phyloP scores from a whole-genome alignment of 2,113 vertebrate genomes.

The Siniperca chuatsi region DNA sequence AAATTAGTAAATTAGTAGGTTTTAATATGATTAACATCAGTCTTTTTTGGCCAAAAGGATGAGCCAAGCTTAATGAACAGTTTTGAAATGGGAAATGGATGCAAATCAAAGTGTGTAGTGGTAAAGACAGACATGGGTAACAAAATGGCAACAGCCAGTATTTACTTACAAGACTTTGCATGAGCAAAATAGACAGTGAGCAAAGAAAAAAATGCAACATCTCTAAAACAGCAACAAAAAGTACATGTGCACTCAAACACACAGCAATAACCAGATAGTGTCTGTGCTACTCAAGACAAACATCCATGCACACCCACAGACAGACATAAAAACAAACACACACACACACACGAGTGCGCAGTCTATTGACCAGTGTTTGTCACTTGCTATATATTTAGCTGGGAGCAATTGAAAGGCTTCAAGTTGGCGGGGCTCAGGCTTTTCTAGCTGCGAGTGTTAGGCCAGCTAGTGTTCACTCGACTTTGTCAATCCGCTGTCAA shows the following conservation, averaged over 20 bases:
- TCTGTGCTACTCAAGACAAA: slow-evolving; percentile 33
- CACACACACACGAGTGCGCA: slow-evolving; percentile 51
- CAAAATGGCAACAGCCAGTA: neutral
- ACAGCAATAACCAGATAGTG: neutral
- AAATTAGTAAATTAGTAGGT: neutral
- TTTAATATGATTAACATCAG: neutral
- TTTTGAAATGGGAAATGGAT: neutral
- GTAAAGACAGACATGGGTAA: neutral
- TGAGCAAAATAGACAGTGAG: neutral
- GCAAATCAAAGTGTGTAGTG: too few relatives aligned
- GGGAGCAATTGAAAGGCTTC: slow-evolving; percentile 75
- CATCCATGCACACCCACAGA: slow-evolving; percentile 7
- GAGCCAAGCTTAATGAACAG: neutral
- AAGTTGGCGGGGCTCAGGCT: slow-evolving; percentile 78
- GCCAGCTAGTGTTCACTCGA: slow-evolving; percentile 81
- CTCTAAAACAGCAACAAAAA: slow-evolving; percentile 38
- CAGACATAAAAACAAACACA: slow-evolving; percentile 23
- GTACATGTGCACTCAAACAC: slow-evolving; percentile 18
- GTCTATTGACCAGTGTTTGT: slow-evolving; percentile 84
- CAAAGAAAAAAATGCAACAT: neutral
- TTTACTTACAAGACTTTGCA: neutral
- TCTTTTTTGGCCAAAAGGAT: neutral
- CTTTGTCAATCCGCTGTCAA: slow-evolving; percentile 86
- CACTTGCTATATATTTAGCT: slow-evolving; percentile 85
- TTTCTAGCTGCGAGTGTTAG: slow-evolving; percentile 84